phyloP scores from a whole-genome alignment of 2,888 invertebrate genomes.

The Aelia acuminata region DNA sequence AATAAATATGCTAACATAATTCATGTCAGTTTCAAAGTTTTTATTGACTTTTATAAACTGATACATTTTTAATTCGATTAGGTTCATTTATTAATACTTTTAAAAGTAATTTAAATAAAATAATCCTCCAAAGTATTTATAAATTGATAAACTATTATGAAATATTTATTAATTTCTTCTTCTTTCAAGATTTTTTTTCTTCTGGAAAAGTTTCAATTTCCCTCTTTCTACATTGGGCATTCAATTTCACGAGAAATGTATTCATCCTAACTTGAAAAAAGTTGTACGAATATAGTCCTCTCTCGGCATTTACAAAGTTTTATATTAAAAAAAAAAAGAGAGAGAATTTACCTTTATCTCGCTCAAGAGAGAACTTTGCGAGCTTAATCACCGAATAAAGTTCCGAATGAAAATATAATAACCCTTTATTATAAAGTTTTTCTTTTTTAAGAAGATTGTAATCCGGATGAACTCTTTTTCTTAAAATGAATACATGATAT shows the following conservation, averaged over 20 bases:
- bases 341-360: not conserved
- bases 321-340: not conserved
- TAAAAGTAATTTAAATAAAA: too few species aligned
- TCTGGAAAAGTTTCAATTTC: not conserved
- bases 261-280: not conserved
- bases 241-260: not conserved
- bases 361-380: not conserved
- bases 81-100: too few species aligned
- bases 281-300: not conserved
- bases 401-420: slow-evolving; percentile 18
- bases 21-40: too few species aligned
- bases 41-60: too few species aligned
- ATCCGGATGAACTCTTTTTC: not conserved
- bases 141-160: too few species aligned
- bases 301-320: not conserved
- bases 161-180: not conserved
- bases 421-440: not conserved
- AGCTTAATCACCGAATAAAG: slow-evolving; percentile 3
- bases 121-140: too few species aligned
- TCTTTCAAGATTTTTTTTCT: not conserved
- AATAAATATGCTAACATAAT: too few species aligned
- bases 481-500: not conserved
- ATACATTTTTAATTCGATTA: too few species aligned
- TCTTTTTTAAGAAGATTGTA: not conserved
- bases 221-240: not conserved